Base-by-base conservation (phyloP, 2,888 invertebrate genomes). In the Platynereis dumerilii region DNA sequence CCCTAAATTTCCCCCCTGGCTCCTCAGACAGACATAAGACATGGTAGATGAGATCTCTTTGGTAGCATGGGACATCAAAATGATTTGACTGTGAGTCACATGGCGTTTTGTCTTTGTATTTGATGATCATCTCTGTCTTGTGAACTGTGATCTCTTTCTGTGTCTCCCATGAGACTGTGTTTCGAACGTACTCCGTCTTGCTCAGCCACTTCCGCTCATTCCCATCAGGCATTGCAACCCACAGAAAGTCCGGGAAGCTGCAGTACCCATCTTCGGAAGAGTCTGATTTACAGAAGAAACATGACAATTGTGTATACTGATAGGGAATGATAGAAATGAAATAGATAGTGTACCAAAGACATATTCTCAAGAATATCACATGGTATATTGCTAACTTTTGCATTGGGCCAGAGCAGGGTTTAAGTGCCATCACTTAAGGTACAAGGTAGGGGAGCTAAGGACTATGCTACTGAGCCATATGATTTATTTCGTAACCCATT, bases 121-220 rank as follows among this genome's bases (percentile, higher is more conserved):
- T 61, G 7, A 67, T 27, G 28, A 58, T 44, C 28, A 67, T 61
- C 53, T 68, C 68, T 42, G 59, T 68, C 39, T 56, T 44, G n/a
- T 48, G 39, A 26, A 58, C 63, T 39, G 48, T 56, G 39, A 70
- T 60, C 60, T 66, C 65, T 42, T 64, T 66, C 63, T 68, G 65
- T 15, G 60, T 60, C 54, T 60, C 66, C 71, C 71, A 71, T 22
- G 39, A 48, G 29, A 58, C 67, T 42, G 69, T 63, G 58, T 69
- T 67, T 34, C 48, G 57, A 53, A 58, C 27, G 58, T 68, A 67
- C 53, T 67, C 64, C 29, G 71, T 71, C 48, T 62, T 52, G 58
- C 69, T 62, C 58, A 65, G 39, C 71, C 71, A 71, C 57, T 63
- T 70, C 65, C 69, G 68, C 58, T 56, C 60, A 3, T 42, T 57